Base-by-base conservation (phyloP, 2,797 vertebrate genomes). In the Neomorphus geoffroyi region DNA sequence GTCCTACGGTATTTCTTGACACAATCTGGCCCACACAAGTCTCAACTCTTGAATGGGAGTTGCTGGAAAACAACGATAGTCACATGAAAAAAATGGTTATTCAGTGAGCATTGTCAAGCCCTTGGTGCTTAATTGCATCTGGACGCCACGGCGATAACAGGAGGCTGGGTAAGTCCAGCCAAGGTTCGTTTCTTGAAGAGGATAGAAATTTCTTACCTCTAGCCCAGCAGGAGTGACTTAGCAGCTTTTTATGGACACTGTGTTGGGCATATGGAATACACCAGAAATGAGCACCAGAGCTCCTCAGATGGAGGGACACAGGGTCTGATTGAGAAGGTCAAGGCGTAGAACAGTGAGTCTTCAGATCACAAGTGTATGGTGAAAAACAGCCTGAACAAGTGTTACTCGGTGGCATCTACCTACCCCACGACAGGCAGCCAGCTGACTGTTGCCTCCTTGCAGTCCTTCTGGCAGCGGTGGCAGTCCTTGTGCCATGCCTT, bases 161-260 rank as follows among this genome's bases (percentile, higher is more conserved):
- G 23, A 74, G 65, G n/a, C 66, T 90, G 77, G 69, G 15, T 66
- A 80, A 92, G 19, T 53, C 51, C 30, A 24, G 46, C 26, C 64
- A 37, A 74, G 83, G 66, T 54, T 32, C 54, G 22, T 56, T 92
- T 81, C 33, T 69, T 54, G 22, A 62, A 66, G 51, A 70, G 24
- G 28, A 57, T 35, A 70, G 28, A 53, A 61, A 81, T 56, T 67
- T 84, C 58, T 64, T 58, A 0, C 65, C 37, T 70, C 46, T 69
- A 1, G 0, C 66, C 19, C 2, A 1, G 10, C 6, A 15, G 13
- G 18, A 69, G 24, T 53, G 54, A 69, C 18, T 50, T 17, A 11
- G 54, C 43, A 32, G 50, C n/a, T 90, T 84, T 86, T 43, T 35
- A 13, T 2, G 23, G 39, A n/a, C 17, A 6, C 19, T 8, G 8